phyloP scores from a whole-genome alignment of 2,888 invertebrate genomes.

The Caenorhabditis sp. region DNA sequence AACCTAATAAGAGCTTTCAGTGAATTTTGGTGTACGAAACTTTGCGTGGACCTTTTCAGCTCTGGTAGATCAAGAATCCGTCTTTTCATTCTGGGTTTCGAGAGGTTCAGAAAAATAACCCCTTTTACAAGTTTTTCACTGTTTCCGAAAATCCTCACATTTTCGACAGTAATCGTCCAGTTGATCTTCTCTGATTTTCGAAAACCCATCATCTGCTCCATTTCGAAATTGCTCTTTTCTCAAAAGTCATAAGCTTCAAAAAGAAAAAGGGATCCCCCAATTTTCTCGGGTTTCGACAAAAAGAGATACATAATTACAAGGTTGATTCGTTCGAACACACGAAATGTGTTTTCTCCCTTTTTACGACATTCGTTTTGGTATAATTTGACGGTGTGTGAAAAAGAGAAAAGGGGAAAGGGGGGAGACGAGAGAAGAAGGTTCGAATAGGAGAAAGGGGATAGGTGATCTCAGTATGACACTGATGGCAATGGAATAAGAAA shows the following conservation, averaged over 20 bases:
- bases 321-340: background rate
- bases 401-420: background rate
- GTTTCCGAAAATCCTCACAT: too few species aligned
- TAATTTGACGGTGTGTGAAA: constrained; percentile 4
- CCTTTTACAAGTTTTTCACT: too few species aligned
- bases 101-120: too few species aligned
- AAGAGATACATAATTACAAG: constrained; percentile 19
- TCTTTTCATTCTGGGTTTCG: too few species aligned
- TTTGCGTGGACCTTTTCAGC: too few species aligned
- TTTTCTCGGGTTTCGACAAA: constrained; percentile 5
- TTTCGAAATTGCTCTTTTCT: background rate
- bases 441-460: background rate
- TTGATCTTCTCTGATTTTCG: too few species aligned
- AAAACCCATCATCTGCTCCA: too few species aligned
- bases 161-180: too few species aligned
- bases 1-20: too few species aligned
- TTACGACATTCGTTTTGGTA: background rate
- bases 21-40: too few species aligned
- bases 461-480: too few species aligned
- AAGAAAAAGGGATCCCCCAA: background rate
- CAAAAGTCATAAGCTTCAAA: background rate
- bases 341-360: constrained; percentile 13
- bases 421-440: constrained; percentile 80
- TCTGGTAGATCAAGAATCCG: too few species aligned
- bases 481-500: background rate